Percentiles rank a stretch among this genome's conserved stretches.
Evolutionary conservation across 2,113 vertebrate species (phyloP).

Genomic region (Phylloscopus trochiloides): DNA sequence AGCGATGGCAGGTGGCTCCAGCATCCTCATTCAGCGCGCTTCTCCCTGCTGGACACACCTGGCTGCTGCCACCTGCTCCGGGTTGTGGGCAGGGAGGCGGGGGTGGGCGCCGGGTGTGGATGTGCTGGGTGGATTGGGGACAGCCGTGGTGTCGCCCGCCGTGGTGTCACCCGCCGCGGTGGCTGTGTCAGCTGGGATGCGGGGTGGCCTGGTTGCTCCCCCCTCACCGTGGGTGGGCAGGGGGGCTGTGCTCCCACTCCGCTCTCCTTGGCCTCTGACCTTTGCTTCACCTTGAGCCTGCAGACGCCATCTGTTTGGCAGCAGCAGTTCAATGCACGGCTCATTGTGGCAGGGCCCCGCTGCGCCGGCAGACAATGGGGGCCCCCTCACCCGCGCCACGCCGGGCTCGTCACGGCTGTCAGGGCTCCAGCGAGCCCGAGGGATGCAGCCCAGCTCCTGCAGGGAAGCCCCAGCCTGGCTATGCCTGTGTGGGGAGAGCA

Average conservation of each 20-base stretch:
- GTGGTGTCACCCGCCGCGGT: fast-evolving
- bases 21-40: neutral
- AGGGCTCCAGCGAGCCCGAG: neutral
- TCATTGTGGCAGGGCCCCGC: constrained; percentile 45
- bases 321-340: constrained; percentile 1
- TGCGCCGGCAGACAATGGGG: constrained; percentile 38
- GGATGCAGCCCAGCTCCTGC: neutral
- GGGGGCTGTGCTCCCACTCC: neutral
- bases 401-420: constrained; percentile 42
- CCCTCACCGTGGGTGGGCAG: neutral
- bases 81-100: fast-evolving
- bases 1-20: neutral
- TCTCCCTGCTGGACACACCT: neutral
- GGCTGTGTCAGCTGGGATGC: neutral
- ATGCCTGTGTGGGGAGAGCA: fast-evolving
- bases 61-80: neutral
- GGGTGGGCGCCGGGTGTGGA: neutral
- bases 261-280: constrained; percentile 43
- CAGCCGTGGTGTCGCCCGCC: neutral
- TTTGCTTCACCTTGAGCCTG: constrained; percentile 67
- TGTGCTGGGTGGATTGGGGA: neutral
- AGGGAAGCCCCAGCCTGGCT: neutral
- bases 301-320: constrained; percentile 64
- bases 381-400: constrained; percentile 7
- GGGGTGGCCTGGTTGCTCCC: neutral